These are phyloP conservation scores for Muscicapa striata DNA, from an alignment of 2,797 vertebrate genomes.

Conservation along the genomic window DNA sequence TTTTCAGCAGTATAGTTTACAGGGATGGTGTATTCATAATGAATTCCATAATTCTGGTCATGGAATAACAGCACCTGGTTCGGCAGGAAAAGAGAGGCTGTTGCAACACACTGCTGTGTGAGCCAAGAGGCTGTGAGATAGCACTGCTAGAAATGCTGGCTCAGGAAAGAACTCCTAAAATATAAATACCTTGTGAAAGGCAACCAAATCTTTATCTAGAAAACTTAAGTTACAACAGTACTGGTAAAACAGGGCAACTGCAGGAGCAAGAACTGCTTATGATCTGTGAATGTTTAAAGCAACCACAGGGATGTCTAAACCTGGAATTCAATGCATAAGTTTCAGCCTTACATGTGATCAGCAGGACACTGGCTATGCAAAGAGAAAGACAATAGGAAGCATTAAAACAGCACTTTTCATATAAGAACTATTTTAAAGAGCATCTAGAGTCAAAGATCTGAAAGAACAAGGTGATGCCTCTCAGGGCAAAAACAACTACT, in stretches of 20 bases:
- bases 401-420: not conserved
- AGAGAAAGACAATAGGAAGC: not conserved
- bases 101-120: not conserved
- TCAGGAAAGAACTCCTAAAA: not conserved
- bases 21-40: conserved; percentile 95
- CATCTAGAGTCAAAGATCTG: not conserved
- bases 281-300: not conserved
- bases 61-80: conserved; percentile 93
- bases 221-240: not conserved
- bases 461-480: not conserved
- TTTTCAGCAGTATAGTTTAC: conserved; percentile 84
- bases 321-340: not conserved
- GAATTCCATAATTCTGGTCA: conserved; percentile 94
- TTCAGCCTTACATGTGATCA: not conserved
- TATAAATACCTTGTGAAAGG: not conserved
- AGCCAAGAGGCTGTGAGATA: not conserved
- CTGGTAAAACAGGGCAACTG: not conserved
- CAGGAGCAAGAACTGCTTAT: not conserved
- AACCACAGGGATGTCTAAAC: not conserved
- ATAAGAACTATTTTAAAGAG: not conserved
- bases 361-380: not conserved
- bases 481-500: not conserved
- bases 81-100: conserved; percentile 11
- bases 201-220: not conserved
- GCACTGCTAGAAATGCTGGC: not conserved